Percentiles rank a stretch among this genome's conserved stretches.
Evolutionary conservation across 2,113 vertebrate species (phyloP).

Genomic region (Bostrychus sinensis): DNA sequence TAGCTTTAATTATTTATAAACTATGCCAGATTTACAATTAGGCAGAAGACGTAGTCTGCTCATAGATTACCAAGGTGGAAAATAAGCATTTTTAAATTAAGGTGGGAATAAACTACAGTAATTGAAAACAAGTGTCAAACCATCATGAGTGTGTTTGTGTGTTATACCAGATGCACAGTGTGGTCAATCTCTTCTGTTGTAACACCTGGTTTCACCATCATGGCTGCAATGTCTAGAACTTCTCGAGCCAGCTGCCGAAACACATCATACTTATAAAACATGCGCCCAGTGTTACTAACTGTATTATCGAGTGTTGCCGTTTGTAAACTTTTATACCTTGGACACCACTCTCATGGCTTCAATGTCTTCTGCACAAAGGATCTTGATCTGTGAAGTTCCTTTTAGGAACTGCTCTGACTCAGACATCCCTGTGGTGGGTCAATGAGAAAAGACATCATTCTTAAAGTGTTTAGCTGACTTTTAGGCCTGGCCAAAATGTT

Average conservation of each 20-base stretch:
- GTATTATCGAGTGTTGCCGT: not conserved
- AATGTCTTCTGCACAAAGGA: slow-evolving; percentile 91
- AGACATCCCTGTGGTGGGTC: slow-evolving; percentile 87
- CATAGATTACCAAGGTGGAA: too few species aligned
- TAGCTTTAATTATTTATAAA: slow-evolving; percentile 8
- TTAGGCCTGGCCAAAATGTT: not conserved
- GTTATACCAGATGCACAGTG: slow-evolving; percentile 91
- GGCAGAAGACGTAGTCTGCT: too few species aligned
- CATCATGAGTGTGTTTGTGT: not conserved
- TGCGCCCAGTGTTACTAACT: not conserved
- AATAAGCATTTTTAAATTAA: too few species aligned
- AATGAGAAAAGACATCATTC: slow-evolving; percentile 19
- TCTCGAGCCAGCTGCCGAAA: slow-evolving; percentile 90
- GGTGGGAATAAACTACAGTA: too few species aligned
- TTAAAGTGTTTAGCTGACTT: slow-evolving; percentile 23
- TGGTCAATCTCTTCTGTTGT: slow-evolving; percentile 99
- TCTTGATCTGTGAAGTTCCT: slow-evolving; percentile 98
- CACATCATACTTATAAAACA: not conserved
- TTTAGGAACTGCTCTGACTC: slow-evolving; percentile 97
- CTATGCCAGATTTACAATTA: not conserved
- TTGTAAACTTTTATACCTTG: slow-evolving; percentile 79
- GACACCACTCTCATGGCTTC: slow-evolving; percentile 95
- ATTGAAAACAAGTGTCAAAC: not conserved
- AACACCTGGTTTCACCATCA: slow-evolving; percentile 93
- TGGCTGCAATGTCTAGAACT: slow-evolving; percentile 92